Evolutionary conservation across 2,888 invertebrate species (phyloP).

Genomic region (Venusia cambrica): DNA sequence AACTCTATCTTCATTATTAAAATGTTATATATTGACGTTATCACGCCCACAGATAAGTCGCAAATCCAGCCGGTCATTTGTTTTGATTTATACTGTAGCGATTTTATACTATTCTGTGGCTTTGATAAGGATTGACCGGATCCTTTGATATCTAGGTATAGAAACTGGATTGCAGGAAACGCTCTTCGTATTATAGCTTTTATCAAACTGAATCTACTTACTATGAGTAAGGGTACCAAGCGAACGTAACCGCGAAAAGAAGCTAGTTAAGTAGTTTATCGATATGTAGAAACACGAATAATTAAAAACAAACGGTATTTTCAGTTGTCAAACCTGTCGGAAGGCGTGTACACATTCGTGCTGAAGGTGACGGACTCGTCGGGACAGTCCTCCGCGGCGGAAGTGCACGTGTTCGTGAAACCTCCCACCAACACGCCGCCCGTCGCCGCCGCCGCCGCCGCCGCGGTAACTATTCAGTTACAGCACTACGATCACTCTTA

Average conservation of each 20-base stretch:
- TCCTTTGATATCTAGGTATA: too few relatives aligned
- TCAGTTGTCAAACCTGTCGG: conserved; percentile 92
- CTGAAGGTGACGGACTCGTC: conserved; percentile 96
- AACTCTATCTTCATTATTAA: conserved; percentile 15
- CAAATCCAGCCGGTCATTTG: too few relatives aligned
- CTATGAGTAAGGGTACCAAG: too few relatives aligned
- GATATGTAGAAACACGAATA: too few relatives aligned
- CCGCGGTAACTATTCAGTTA: conserved; percentile 55
- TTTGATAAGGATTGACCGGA: conserved; percentile 5
- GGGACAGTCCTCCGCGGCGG: conserved; percentile 92
- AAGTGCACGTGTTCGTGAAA: conserved; percentile 96
- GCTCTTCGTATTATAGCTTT: conserved; percentile 5
- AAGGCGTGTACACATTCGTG: conserved; percentile 96
- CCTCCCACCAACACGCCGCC: conserved; percentile 93
- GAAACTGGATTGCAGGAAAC: too few relatives aligned
- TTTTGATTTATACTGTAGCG: too few relatives aligned
- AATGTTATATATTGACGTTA: conserved; percentile 2
- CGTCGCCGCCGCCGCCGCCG: conserved; percentile 83
- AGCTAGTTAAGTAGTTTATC: too few relatives aligned
- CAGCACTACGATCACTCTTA: too few relatives aligned
- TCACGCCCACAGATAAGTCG: conserved; percentile 2
- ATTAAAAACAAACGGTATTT: too few relatives aligned
- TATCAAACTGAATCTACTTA: conserved; percentile 9
- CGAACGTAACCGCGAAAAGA: too few relatives aligned
- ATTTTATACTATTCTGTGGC: conserved; percentile 3